These are phyloP conservation scores for Apodemia zela DNA, from an alignment of 2,888 invertebrate genomes.

Conservation along the genomic window DNA sequence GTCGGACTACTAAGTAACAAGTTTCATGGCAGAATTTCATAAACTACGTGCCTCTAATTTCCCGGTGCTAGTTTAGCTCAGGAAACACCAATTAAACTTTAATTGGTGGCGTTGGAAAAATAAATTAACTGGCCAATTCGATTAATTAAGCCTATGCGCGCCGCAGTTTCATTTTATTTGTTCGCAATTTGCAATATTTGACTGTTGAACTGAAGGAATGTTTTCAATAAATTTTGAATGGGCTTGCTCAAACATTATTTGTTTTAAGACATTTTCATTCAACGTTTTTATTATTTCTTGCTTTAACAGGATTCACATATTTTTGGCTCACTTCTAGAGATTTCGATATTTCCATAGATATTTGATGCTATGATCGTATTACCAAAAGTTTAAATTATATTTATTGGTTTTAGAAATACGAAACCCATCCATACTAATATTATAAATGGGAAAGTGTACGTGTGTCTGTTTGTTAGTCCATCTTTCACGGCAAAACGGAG, in stretches of 20 bases:
- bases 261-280: background rate
- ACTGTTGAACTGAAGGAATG: conserved; percentile 18
- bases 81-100: conserved; percentile 39
- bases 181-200: conserved; percentile 36
- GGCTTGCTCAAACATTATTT: background rate
- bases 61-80: conserved; percentile 37
- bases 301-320: no score
- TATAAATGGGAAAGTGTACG: no score
- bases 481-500: no score
- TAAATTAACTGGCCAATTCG: conserved; percentile 35
- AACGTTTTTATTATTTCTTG: background rate
- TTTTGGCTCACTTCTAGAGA: no score
- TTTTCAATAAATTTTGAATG: conserved; percentile 17
- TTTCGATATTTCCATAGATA: no score
- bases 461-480: no score
- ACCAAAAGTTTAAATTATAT: no score
- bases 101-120: conserved; percentile 36
- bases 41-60: conserved; percentile 31
- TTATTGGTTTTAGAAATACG: no score
- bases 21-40: conserved; percentile 13
- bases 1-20: background rate
- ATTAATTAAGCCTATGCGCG: conserved; percentile 34
- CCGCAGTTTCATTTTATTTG: conserved; percentile 27
- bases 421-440: no score
- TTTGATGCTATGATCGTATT: no score